Base-by-base conservation (phyloP, 2,797 vertebrate species). In the Channa striata region DNA sequence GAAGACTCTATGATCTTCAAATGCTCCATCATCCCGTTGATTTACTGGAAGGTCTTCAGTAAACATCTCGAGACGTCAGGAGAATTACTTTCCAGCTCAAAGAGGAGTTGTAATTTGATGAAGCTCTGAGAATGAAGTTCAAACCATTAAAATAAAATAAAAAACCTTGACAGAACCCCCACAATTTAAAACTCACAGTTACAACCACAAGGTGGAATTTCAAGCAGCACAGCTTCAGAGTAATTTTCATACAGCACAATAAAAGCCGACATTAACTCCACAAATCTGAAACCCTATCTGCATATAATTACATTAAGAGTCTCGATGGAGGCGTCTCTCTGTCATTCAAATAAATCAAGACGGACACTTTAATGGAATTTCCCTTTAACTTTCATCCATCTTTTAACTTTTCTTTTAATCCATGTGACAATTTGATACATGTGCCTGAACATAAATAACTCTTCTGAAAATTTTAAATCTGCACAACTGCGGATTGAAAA, bases 291-390 rank as follows among this genome's bases (percentile, higher is more conserved):
- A 68, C 70, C 58, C 1, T 57, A 73, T 68, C 64, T 65, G 60
- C 68, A 68, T 54, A 52, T 42, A 62, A 78, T 70, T 46, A 36
- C n/a, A 40, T 56, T 30, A 50, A 33, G 44, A 40, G 52, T 44
- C 16, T 13, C 5, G 0, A 30, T 14, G 75, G 51, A 62, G 62
- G 68, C 4, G 25, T 44, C 21, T 25, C 21, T 64, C 52, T 17
- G 7, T 68, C 59, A 51, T 43, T 82, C 60, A 63, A n/a, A 71
- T 62, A 34, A 69, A 87, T 79, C 59, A 75, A 52, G 75, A 43
- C 13, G 16, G 71, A 74, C 9, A 0, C 67, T 77, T 85, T 73
- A 76, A 85, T 81, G 59, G 51, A 44, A 72, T 61, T 68, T 63
- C 11, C 30, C 59, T 52, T 59, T 72, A 63, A 52, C 71, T 67